Evolutionary conservation across 2,113 vertebrate genomes (phyloP).

Genomic region (Erinaceus europaeus): DNA sequence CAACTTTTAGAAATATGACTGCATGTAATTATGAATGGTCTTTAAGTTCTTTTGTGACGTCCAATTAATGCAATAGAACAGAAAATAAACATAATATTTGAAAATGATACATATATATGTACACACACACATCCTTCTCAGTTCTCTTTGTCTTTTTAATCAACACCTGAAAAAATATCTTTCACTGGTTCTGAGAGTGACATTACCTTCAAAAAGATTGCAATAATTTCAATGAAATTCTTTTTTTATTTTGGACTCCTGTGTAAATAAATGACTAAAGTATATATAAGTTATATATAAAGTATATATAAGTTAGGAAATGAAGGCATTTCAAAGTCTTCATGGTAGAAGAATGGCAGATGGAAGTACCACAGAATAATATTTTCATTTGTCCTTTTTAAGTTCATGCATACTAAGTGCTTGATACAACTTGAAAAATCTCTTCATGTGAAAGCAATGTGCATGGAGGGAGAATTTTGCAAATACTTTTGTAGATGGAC

Average conservation of each 20-base stretch:
- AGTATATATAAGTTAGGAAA: neutral
- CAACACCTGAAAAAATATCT: conserved; percentile 17
- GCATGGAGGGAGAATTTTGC: neutral
- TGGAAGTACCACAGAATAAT: neutral
- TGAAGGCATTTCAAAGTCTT: neutral
- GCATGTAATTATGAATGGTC: neutral
- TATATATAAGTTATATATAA: too few relatives aligned
- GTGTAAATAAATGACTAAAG: neutral
- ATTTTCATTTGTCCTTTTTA: neutral
- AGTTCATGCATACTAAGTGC: neutral
- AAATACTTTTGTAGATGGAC: neutral
- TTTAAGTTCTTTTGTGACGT: neutral
- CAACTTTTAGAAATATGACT: neutral
- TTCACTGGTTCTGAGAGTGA: neutral
- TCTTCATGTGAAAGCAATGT: neutral
- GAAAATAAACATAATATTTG: neutral
- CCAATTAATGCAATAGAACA: neutral
- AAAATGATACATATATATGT: neutral
- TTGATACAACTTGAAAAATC: neutral
- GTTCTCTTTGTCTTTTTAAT: neutral
- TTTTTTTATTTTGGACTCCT: neutral
- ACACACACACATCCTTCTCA: neutral
- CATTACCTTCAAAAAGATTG: neutral
- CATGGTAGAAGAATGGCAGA: neutral
- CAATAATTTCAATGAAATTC: conserved; percentile 13